phyloP scores from a whole-genome alignment of 2,113 vertebrate species.

The Hippocampus mohnikei region DNA sequence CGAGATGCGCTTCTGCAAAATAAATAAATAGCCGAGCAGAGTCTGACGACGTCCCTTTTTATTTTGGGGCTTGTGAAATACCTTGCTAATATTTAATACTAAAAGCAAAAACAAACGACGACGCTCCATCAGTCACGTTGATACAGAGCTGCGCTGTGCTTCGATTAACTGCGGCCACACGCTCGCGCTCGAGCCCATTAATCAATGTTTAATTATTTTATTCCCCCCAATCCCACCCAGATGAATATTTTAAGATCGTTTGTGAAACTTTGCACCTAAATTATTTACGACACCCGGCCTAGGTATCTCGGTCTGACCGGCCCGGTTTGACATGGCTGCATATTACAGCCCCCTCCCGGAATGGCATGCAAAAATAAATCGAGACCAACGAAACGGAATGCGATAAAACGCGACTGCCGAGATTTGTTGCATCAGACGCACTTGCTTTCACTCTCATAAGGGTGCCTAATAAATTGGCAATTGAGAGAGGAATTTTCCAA shows the following conservation, averaged over 20 bases:
- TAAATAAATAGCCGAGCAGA: conserved; percentile 12
- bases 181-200: background rate
- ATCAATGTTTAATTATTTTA: conserved; percentile 5
- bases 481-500: background rate
- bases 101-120: conserved; percentile 5
- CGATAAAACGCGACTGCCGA: background rate
- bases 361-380: conserved; percentile 4
- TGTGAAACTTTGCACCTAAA: conserved; percentile 7
- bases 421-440: background rate
- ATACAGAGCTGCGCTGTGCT: conserved; percentile 10
- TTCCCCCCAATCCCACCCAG: background rate
- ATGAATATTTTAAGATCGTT: conserved; percentile 4
- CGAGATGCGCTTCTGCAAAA: conserved; percentile 16
- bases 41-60: conserved; percentile 37
- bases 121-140: background rate
- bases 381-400: background rate
- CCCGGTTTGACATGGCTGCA: background rate
- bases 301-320: background rate
- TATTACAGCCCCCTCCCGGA: background rate
- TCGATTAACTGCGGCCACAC: background rate
- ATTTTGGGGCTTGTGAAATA: conserved; percentile 6
- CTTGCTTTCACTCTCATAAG: background rate
- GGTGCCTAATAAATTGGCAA: background rate
- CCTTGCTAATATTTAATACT: conserved; percentile 11
- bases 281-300: conserved; percentile 3